phyloP scores from a whole-genome alignment of 2,113 vertebrate species.

The Caracal caracal region DNA sequence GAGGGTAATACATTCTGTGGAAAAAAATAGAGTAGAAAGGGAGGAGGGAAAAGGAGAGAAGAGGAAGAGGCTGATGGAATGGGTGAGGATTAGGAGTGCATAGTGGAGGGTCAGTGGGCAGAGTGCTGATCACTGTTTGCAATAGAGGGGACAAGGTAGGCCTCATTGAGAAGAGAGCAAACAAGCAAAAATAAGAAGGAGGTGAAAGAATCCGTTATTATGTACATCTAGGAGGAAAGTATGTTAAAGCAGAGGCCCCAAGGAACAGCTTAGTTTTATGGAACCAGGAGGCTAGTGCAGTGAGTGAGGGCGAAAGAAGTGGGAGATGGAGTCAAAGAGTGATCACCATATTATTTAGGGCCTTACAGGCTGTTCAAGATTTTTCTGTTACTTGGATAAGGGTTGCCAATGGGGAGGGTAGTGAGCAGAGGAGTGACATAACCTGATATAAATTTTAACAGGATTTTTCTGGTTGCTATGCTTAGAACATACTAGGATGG shows the following conservation, averaged over 20 bases:
- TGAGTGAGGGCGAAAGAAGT: neutral
- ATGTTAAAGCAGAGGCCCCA: neutral
- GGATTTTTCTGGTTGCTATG: neutral
- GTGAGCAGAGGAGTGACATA: neutral
- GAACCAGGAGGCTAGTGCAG: neutral
- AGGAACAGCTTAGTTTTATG: neutral
- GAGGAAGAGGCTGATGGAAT: neutral
- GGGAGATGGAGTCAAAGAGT: neutral
- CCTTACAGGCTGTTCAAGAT: neutral
- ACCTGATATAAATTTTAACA: neutral
- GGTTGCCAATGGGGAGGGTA: neutral
- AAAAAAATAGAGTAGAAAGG: neutral
- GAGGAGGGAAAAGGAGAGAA: neutral
- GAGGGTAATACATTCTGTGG: neutral
- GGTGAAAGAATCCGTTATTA: neutral
- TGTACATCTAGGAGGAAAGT: neutral
- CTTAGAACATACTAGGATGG: neutral
- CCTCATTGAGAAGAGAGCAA: neutral
- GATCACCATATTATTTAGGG: neutral
- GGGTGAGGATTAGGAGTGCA: neutral
- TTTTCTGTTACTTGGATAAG: neutral
- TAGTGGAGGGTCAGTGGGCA: neutral
- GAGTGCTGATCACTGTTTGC: neutral
- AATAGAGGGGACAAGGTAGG: neutral
- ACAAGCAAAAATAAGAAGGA: neutral